A percentile compares a stretch with the other conserved stretches of the same genome.
These are phyloP conservation scores for Drosophila willistoni DNA, from an alignment of 1,140 invertebrate genomes.

Conservation along the genomic window DNA sequence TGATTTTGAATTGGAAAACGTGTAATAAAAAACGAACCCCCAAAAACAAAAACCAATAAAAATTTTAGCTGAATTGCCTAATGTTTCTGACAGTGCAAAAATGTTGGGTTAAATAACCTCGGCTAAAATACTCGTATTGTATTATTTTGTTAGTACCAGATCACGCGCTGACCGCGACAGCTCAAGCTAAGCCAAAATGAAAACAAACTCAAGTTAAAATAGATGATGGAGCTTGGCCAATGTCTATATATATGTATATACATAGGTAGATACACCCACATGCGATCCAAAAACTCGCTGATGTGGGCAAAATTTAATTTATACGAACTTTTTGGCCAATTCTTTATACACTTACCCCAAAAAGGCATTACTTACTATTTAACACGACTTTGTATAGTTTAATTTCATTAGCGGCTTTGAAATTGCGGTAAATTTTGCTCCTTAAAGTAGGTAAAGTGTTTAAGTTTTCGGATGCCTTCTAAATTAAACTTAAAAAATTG, in stretches of 20 bases:
- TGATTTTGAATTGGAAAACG: too few relatives aligned
- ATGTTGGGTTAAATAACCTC: conserved; percentile 4
- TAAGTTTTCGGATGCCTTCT: too few relatives aligned
- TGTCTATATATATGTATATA: too few relatives aligned
- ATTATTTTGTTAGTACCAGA: conserved; percentile 1
- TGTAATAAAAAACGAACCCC: background rate
- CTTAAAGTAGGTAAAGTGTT: too few relatives aligned
- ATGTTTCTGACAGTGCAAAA: background rate
- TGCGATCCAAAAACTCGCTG: background rate
- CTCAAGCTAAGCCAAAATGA: background rate
- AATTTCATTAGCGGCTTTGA: too few relatives aligned
- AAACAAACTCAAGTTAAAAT: background rate
- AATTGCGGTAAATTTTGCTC: too few relatives aligned
- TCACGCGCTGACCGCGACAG: background rate
- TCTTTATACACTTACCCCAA: background rate
- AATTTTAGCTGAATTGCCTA: background rate
- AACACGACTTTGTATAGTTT: too few relatives aligned
- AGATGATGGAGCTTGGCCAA: background rate
- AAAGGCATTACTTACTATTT: background rate
- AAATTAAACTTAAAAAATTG: too few relatives aligned
- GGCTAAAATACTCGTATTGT: background rate
- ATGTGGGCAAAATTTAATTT: background rate
- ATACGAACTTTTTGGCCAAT: background rate
- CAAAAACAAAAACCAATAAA: background rate
- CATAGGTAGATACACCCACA: background rate